A percentile compares a stretch with the other conserved stretches of the same genome.
phyloP scores from a whole-genome alignment of 2,797 vertebrate genomes.

The Neosalanx taihuensis region DNA sequence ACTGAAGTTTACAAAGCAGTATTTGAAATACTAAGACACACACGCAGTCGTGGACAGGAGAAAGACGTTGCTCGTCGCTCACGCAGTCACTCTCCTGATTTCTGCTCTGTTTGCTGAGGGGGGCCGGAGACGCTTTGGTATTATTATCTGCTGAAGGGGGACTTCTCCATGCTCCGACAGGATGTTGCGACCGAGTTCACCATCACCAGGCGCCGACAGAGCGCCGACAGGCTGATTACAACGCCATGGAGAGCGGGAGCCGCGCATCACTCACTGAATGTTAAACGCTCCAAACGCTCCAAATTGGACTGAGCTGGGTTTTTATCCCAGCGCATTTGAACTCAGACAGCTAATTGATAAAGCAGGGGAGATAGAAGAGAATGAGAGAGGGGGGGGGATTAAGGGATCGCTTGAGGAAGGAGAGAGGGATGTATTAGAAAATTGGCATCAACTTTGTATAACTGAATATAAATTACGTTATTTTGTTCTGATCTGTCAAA shows the following conservation, averaged over 20 bases:
- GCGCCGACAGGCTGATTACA: constrained; percentile 47
- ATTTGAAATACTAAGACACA: background rate
- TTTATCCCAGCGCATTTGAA: too few relatives aligned
- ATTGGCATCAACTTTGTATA: too few relatives aligned
- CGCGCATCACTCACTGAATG: background rate
- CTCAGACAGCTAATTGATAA: background rate
- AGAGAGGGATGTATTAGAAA: background rate
- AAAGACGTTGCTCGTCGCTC: constrained; percentile 20
- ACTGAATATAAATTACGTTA: background rate
- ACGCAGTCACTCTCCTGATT: constrained; percentile 28
- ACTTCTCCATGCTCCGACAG: constrained; percentile 47
- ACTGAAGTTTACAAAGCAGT: constrained; percentile 30
- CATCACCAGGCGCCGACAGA: constrained; percentile 41
- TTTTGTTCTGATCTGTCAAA: background rate
- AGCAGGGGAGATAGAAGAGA: background rate
- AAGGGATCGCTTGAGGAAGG: background rate
- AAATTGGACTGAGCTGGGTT: too few relatives aligned
- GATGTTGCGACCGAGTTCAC: constrained; percentile 42
- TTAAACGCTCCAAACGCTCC: background rate
- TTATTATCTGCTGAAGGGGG: constrained; percentile 46
- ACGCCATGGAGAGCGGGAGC: background rate
- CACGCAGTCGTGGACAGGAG: background rate
- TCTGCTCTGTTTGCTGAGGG: constrained; percentile 21
- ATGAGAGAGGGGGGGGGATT: constrained; percentile 20
- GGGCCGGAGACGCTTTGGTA: constrained; percentile 10